Evolutionary conservation across 2,888 invertebrate genomes (phyloP), one percentile per base, ranked within the genome.

Genomic region (Lordiphosa fenestrarum): DNA sequence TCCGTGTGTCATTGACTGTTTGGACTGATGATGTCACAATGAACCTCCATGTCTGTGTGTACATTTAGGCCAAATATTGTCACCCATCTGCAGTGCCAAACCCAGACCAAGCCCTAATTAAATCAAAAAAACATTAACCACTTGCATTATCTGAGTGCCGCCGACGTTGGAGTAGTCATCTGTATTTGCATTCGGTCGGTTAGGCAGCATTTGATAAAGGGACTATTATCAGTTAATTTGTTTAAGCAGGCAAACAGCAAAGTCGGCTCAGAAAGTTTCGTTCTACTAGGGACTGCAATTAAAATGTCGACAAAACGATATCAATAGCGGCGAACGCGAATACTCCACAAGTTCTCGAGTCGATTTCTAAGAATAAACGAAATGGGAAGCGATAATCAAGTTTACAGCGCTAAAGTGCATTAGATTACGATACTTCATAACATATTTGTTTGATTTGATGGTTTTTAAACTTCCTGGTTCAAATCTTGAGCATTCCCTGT

Each of bases 1-100:
- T 67, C 78, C 68, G 65, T 78, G 83, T 84, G 83, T 84, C 75
- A 76, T 84, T 82, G 85, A 82, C 75, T 77, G 85, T 57, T 62
- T 52, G 58, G 52, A 47, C 44, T 66, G 85, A 73, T 78, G 78
- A 80, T 85, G 78, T 80, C 78, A 80, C 85, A 78, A 64, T 48
- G 53, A 85, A 64, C 83, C 78, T 83, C 78, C 69, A 69, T 54
- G 71, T 66, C 51, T 82, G 65, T 67, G 52, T 66, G 54, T 66
- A 50, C 64, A 57, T 59, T 63, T 54, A 41, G 57, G 41, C 67
- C 40, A 54, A 60, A 57, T 35, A 49, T 52, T 55, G 37, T 25
- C 40, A 44, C 50, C 63, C 53, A 10, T 47, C 52, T 52, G 47
- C 40, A 52, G 33, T 52, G 40, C 36, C 40, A 19, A 48, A 50